Conservation (phyloP, 35 echinoderm and acorn worm species). For the Acanthaster planci region DNA sequence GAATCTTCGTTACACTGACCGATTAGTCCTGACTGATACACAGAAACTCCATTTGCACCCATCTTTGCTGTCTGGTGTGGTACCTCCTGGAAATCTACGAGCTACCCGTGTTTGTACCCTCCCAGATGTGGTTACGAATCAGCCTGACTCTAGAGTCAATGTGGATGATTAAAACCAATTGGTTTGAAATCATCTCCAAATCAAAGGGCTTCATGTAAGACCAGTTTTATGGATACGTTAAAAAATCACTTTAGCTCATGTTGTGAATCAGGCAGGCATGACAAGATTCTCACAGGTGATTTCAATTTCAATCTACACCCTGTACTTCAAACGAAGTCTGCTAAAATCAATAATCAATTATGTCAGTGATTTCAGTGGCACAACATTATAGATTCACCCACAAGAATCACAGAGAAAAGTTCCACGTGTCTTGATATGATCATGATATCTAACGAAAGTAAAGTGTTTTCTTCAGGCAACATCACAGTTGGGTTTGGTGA, state of each 20-base stretch:
- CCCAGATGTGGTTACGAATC: too few relatives aligned
- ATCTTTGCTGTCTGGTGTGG: too few relatives aligned
- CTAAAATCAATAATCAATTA: conserved; percentile 21
- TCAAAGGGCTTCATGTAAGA: not conserved
- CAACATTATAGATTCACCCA: conserved; percentile 26
- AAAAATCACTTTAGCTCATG: conserved; percentile 29
- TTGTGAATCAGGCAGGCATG: not conserved
- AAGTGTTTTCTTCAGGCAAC: conserved; percentile 36
- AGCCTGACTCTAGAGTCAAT: too few relatives aligned
- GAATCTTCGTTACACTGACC: too few relatives aligned
- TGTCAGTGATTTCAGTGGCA: conserved; percentile 20
- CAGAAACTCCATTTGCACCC: too few relatives aligned
- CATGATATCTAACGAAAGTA: conserved; percentile 29
- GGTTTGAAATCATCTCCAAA: too few relatives aligned
- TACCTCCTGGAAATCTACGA: too few relatives aligned
- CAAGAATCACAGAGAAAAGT: conserved; percentile 31
- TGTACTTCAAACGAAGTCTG: conserved; percentile 29
- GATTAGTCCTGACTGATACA: too few relatives aligned
- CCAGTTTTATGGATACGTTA: conserved; percentile 9
- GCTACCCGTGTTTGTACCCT: too few relatives aligned
- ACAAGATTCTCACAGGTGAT: conserved; percentile 31
- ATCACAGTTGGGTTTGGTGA: conserved; percentile 31
- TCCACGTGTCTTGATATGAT: conserved; percentile 33
- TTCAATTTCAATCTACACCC: conserved; percentile 24
- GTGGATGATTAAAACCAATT: too few relatives aligned